These are phyloP conservation scores for Porites divaricata DNA, from an alignment of 92 coral and sea anemone species.

Conservation along the genomic window DNA sequence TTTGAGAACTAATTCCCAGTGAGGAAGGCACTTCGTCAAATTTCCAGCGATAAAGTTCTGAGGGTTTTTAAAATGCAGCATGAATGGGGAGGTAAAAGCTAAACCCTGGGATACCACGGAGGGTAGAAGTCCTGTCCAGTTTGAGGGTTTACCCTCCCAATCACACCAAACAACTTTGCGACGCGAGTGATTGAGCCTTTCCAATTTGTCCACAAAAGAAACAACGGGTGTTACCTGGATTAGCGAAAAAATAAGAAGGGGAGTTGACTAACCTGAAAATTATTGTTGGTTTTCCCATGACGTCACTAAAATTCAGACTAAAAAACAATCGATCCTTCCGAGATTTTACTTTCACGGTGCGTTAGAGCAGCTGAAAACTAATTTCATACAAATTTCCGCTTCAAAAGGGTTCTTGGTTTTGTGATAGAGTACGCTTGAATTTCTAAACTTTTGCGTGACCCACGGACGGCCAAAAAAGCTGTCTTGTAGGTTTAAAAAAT, in stretches of 20 bases:
- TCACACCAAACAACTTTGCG: conserved; percentile 23
- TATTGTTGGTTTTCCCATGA: too few relatives aligned
- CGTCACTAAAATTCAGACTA: too few relatives aligned
- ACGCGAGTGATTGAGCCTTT: neutral
- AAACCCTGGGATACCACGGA: conserved; percentile 33
- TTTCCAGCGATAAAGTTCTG: conserved; percentile 21
- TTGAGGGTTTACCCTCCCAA: conserved; percentile 49
- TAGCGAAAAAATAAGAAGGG: neutral
- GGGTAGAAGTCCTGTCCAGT: conserved; percentile 43
- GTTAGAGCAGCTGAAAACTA: too few relatives aligned
- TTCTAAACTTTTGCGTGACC: too few relatives aligned
- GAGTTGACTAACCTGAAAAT: too few relatives aligned
- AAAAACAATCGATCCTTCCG: too few relatives aligned
- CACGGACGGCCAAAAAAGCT: too few relatives aligned
- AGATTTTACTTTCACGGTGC: too few relatives aligned
- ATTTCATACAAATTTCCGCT: too few relatives aligned
- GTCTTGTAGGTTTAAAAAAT: too few relatives aligned
- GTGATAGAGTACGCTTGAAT: too few relatives aligned
- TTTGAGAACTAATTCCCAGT: conserved; percentile 9
- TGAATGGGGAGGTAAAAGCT: conserved; percentile 25
- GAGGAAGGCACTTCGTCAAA: neutral
- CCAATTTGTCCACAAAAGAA: neutral
- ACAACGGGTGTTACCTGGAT: neutral
- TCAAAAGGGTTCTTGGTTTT: too few relatives aligned
- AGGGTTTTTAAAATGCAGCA: conserved; percentile 14